These are phyloP conservation scores for Parnassius glacialis DNA, from an alignment of 2,888 invertebrate species.

Conservation along the genomic window DNA sequence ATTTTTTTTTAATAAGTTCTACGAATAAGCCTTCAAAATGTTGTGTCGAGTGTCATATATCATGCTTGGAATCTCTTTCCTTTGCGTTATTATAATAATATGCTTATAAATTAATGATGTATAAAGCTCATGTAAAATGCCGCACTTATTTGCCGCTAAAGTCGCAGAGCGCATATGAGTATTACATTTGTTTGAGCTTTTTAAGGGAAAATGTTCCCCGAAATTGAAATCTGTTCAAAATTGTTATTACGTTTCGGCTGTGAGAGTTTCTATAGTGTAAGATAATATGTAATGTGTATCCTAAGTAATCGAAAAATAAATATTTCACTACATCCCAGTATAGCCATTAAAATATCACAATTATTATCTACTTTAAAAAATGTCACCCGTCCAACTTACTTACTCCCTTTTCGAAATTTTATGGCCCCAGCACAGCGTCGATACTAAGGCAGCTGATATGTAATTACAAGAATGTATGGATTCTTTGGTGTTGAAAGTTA, in stretches of 20 bases:
- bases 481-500: too few relatives aligned
- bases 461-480: too few relatives aligned
- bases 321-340: conserved; percentile 42
- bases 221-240: conserved; percentile 43
- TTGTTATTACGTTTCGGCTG: conserved; percentile 69
- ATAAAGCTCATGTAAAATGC: conserved; percentile 24
- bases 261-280: conserved; percentile 66
- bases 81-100: background rate
- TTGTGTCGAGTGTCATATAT: background rate
- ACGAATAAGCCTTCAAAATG: too few relatives aligned
- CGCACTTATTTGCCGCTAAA: conserved; percentile 25
- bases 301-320: conserved; percentile 21
- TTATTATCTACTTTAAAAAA: conserved; percentile 42
- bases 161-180: background rate
- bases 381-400: conserved; percentile 59
- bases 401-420: conserved; percentile 26
- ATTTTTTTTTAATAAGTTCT: background rate
- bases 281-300: conserved; percentile 36
- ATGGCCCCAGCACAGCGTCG: conserved; percentile 15
- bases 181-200: conserved; percentile 31
- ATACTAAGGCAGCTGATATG: background rate
- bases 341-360: conserved; percentile 41
- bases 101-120: background rate
- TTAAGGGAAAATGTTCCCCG: conserved; percentile 25
- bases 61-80: background rate